Conservation (phyloP, 2,888 invertebrate genomes). For the Horisme vitalbata region DNA sequence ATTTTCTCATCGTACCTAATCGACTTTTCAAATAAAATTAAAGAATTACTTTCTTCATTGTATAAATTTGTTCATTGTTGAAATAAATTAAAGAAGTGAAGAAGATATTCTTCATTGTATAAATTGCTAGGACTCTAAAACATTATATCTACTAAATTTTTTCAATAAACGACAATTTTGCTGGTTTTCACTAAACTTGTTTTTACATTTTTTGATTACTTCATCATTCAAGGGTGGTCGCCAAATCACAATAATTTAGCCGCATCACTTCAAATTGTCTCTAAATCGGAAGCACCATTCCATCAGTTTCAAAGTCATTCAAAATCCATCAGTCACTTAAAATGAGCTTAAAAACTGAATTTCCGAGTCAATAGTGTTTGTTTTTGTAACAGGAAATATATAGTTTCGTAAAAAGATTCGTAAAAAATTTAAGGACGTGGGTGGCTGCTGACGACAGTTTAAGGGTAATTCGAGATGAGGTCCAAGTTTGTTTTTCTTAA, state of each 20-base stretch:
- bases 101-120: too few relatives aligned
- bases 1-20: too few relatives aligned
- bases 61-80: too few relatives aligned
- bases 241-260: conserved; percentile 22
- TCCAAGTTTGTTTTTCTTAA: conserved; percentile 74
- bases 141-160: too few relatives aligned
- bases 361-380: conserved; percentile 77
- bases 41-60: too few relatives aligned
- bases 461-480: conserved; percentile 72
- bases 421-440: conserved; percentile 71
- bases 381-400: conserved; percentile 81
- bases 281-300: conserved; percentile 60
- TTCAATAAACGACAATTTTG: too few relatives aligned
- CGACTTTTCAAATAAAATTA: too few relatives aligned
- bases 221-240: conserved; percentile 32
- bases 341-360: conserved; percentile 70
- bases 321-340: conserved; percentile 75
- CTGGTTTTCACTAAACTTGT: too few relatives aligned
- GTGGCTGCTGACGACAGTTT: conserved; percentile 81
- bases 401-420: conserved; percentile 67
- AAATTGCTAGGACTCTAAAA: too few relatives aligned
- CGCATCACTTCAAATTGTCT: conserved; percentile 10
- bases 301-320: conserved; percentile 68
- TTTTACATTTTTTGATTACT: not conserved
- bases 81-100: too few relatives aligned